Base-by-base conservation (phyloP, 2,888 invertebrate species). In the Drosophila nr. medialis region DNA sequence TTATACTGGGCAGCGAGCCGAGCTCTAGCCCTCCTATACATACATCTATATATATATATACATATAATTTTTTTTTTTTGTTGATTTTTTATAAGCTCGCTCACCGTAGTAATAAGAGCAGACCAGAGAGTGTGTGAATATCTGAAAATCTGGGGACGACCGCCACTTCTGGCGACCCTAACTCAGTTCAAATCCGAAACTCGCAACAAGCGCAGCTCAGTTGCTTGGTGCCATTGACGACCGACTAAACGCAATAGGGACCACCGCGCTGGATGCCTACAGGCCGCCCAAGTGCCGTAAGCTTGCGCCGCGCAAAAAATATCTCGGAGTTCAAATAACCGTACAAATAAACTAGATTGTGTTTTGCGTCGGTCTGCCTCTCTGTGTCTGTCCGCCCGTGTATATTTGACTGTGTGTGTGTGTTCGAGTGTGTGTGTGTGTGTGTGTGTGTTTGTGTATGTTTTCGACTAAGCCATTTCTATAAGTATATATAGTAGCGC, bases 321-420 rank as follows among this genome's bases (percentile, higher is more conserved):
- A 73, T 68, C 77, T 85, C 82, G 75, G 79, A 86, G 84, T 84
- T 84, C 72, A 88, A 85, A 83, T 83, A 83, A 78, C 75, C 86
- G 79, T 72, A 79, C 55, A 80, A 72, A 66, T 87, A 86, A 88
- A 88, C 86, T 88, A 88, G 86, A 85, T 85, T 85, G 89, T 78
- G n/a, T 71, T 67, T 71, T 80, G 64, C 40, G 38, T 34, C 56
- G 48, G 61, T 68, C 34, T 77, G 42, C 54, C 58, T 56, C 11
- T 59, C 34, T 58, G 40, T 50, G 55, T 32, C 29, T 55, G 67
- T 61, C 34, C 34, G 45, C 36, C 38, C 30, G 45, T 62, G 40
- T 40, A n/a, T 64, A 42, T 50, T 7, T 51, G 30, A 45, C 24
- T 59, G 8, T 5, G 34, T 40, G 21, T 24, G 24, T 73, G 55